Percentiles rank a stretch among this genome's conserved stretches.
These are phyloP conservation scores for Elachura formosa DNA, from an alignment of 2,113 vertebrate species.

Conservation along the genomic window DNA sequence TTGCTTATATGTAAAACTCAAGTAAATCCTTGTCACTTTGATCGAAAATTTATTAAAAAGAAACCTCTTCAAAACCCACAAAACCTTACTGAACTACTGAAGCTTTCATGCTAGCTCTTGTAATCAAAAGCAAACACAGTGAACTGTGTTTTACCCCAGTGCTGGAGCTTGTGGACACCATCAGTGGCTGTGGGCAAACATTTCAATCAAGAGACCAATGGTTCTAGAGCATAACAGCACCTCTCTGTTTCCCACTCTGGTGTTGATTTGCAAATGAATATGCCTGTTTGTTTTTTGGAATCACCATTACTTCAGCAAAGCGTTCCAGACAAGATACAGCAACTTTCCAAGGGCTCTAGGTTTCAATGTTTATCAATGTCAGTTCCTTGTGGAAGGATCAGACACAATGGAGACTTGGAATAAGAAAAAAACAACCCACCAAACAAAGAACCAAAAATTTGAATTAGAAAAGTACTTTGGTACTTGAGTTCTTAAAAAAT, in stretches of 20 bases:
- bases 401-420: slow-evolving; percentile 25
- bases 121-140: slow-evolving; percentile 2
- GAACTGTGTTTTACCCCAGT: not conserved
- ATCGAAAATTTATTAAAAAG: not conserved
- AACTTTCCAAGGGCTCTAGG: not conserved
- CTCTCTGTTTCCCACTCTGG: not conserved
- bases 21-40: not conserved
- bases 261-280: slow-evolving; percentile 8
- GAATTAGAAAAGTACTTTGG: not conserved
- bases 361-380: slow-evolving; percentile 62
- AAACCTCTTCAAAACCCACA: not conserved
- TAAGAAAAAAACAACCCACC: not conserved
- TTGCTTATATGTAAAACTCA: not conserved
- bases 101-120: not conserved
- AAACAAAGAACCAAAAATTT: not conserved
- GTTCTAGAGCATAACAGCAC: not conserved
- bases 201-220: not conserved
- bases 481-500: not conserved
- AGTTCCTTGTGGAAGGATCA: slow-evolving; percentile 17
- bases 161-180: not conserved
- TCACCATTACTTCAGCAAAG: not conserved
- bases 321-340: not conserved
- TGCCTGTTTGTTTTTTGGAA: slow-evolving; percentile 5
- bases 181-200: not conserved
- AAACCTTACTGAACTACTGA: not conserved